Conservation (phyloP, 1,140 invertebrate genomes). For the Argopecten irradians region DNA sequence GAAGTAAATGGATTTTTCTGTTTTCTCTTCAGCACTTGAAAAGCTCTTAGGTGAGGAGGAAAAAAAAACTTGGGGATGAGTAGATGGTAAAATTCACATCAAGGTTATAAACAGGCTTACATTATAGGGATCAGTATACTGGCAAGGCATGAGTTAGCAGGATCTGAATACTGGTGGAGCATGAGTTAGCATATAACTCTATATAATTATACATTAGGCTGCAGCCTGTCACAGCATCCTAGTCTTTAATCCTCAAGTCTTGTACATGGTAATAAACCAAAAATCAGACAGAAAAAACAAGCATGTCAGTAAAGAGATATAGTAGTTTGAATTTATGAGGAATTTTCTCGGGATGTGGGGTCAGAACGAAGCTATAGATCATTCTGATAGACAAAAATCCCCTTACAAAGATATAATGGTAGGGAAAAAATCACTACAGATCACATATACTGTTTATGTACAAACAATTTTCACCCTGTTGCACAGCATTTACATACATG, state of each 20-base stretch:
- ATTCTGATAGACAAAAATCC: not conserved
- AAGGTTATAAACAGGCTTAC: not conserved
- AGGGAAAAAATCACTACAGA: not conserved
- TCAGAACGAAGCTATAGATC: not conserved
- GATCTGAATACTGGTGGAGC: not conserved
- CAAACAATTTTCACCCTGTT: conserved; percentile 7
- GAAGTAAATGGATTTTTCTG: not conserved
- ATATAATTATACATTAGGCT: not conserved
- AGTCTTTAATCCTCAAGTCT: not conserved
- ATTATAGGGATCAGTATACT: not conserved
- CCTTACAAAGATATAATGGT: not conserved
- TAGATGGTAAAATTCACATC: not conserved
- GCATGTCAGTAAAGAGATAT: not conserved
- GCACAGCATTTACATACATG: not conserved
- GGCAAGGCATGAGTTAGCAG: not conserved
- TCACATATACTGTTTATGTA: conserved; percentile 12
- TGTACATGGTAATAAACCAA: conserved; percentile 2
- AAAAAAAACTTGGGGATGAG: not conserved
- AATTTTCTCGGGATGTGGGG: conserved; percentile 15
- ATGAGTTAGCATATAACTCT: conserved; percentile 6
- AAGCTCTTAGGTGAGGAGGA: not conserved
- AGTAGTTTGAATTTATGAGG: conserved; percentile 18
- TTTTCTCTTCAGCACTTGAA: not conserved
- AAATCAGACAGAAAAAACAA: not conserved
- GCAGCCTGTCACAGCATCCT: not conserved